These are phyloP conservation scores for Philonicus albiceps DNA, from an alignment of 2,888 invertebrate genomes.

Conservation along the genomic window DNA sequence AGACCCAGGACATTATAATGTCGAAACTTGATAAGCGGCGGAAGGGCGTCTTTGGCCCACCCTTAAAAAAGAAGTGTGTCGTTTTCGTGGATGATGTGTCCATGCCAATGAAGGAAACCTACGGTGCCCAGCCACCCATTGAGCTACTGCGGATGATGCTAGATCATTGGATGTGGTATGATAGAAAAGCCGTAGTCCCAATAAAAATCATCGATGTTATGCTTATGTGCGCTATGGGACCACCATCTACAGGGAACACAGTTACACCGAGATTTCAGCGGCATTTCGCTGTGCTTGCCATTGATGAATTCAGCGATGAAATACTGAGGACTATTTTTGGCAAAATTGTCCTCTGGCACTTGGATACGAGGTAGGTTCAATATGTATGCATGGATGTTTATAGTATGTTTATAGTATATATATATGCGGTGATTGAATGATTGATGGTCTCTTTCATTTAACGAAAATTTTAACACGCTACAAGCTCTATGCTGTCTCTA, in stretches of 20 bases:
- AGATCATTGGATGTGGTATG: conserved; percentile 91
- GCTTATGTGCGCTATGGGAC: conserved; percentile 86
- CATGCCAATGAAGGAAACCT: conserved; percentile 84
- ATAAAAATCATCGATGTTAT: conserved; percentile 86
- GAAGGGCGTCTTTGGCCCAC: conserved; percentile 93
- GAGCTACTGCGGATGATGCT: conserved; percentile 90
- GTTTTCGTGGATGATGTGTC: conserved; percentile 97
- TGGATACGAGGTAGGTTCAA: conserved; percentile 84
- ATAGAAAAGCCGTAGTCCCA: conserved; percentile 79
- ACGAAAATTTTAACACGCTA: not conserved
- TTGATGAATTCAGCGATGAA: conserved; percentile 88
- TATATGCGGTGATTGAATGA: not conserved
- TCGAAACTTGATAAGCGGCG: conserved; percentile 89
- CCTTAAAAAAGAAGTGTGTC: conserved; percentile 86
- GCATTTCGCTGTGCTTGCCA: conserved; percentile 84
- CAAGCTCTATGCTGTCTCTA: not conserved
- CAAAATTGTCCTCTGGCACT: conserved; percentile 92
- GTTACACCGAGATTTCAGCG: conserved; percentile 85
- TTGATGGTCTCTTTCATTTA: not conserved
- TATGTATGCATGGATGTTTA: too few species aligned
- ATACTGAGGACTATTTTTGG: conserved; percentile 86
- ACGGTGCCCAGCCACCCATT: conserved; percentile 94
- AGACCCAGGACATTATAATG: conserved; percentile 95
- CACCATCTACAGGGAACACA: conserved; percentile 81
- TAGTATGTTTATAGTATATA: too few species aligned